Evolutionary conservation across 2,888 invertebrate genomes (phyloP).

Genomic region (Leptinotarsa haldemani): DNA sequence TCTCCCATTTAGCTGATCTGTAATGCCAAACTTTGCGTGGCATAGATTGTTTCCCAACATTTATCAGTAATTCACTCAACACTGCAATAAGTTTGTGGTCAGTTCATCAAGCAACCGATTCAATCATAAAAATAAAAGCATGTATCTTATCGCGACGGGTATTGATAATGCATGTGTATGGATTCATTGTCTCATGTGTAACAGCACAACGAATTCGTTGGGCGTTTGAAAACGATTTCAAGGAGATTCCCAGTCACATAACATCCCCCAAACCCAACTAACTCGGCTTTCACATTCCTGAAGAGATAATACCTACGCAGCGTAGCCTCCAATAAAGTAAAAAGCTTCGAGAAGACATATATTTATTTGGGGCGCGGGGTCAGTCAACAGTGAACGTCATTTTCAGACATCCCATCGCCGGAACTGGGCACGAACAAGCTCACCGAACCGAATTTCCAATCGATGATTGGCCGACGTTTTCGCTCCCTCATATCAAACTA

Average conservation of each 20-base stretch:
- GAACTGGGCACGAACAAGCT: constrained; percentile 60
- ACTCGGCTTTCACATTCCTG: constrained; percentile 2
- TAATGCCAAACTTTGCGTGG: too few species aligned
- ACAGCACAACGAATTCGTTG: too few species aligned
- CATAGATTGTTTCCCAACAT: too few species aligned
- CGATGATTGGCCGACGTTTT: constrained; percentile 52
- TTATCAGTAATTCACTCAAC: too few species aligned
- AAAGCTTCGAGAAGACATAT: constrained; percentile 13
- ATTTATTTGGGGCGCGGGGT: constrained; percentile 50
- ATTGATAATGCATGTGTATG: too few species aligned
- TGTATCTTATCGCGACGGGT: too few species aligned
- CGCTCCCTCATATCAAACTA: constrained; percentile 35
- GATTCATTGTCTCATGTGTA: too few species aligned
- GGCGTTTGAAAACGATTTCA: not conserved
- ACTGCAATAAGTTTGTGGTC: too few species aligned
- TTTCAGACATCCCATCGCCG: constrained; percentile 64
- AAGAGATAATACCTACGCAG: not conserved
- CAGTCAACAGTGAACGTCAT: constrained; percentile 61
- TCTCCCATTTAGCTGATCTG: too few species aligned
- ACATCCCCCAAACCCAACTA: not conserved
- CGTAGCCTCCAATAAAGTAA: not conserved
- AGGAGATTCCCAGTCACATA: not conserved
- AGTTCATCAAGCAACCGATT: too few species aligned
- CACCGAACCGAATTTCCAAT: constrained; percentile 51
- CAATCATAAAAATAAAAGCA: too few species aligned